Evolutionary conservation across 2,797 vertebrate species (phyloP).

Genomic region (Falco berigora): DNA sequence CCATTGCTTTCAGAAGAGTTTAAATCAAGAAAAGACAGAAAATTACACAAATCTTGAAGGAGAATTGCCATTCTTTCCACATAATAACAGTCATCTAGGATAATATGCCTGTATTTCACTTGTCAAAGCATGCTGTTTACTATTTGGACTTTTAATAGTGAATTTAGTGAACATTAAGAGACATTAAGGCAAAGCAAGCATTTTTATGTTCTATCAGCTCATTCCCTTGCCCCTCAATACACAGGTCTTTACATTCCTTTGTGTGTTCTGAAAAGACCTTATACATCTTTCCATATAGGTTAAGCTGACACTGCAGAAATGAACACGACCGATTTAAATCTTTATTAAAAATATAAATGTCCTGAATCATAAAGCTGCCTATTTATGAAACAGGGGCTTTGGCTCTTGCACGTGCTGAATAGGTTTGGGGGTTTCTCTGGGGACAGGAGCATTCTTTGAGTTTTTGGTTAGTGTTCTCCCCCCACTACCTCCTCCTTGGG

Average conservation of each 20-base stretch:
- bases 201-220: conserved; percentile 36
- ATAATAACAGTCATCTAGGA: conserved; percentile 58
- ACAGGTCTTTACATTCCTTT: not conserved
- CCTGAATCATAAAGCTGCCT: not conserved
- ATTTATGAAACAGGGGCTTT: not conserved
- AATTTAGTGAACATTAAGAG: conserved; percentile 57
- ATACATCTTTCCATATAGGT: not conserved
- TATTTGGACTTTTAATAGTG: conserved; percentile 57
- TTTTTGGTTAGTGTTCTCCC: not conserved
- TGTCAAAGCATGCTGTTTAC: conserved; percentile 62
- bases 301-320: conserved; percentile 16
- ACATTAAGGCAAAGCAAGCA: conserved; percentile 48
- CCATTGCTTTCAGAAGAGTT: conserved; percentile 61
- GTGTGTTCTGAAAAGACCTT: not conserved
- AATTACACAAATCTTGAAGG: conserved; percentile 65
- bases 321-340: conserved; percentile 9
- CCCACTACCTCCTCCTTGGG: not conserved
- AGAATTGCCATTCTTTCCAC: conserved; percentile 59
- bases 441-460: not conserved
- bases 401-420: not conserved
- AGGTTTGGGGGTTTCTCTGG: not conserved
- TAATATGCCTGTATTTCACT: conserved; percentile 55
- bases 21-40: conserved; percentile 64
- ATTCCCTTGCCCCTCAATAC: not conserved
- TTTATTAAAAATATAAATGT: conserved; percentile 33